These are phyloP conservation scores for Olivierus martensii DNA, from an alignment of 1,140 invertebrate genomes.

Conservation along the genomic window DNA sequence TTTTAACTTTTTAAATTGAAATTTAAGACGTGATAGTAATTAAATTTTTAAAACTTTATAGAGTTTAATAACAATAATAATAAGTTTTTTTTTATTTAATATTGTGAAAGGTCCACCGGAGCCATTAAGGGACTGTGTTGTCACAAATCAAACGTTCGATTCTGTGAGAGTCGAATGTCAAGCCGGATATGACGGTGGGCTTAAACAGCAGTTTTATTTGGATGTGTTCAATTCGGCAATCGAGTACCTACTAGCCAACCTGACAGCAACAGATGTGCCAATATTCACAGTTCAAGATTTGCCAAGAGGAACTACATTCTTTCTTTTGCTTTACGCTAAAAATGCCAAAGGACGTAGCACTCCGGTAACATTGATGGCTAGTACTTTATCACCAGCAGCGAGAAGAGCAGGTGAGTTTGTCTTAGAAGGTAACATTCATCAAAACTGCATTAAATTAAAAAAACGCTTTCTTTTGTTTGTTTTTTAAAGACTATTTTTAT, in stretches of 20 bases:
- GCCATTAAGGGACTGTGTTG: constrained; percentile 20
- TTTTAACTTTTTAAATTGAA: no score
- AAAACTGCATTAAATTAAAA: background rate
- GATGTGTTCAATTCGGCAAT: constrained; percentile 51
- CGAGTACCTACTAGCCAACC: constrained; percentile 21
- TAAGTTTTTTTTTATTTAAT: no score
- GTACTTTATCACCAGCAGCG: constrained; percentile 16
- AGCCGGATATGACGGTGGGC: constrained; percentile 64
- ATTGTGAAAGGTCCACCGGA: constrained; percentile 24
- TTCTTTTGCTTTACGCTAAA: constrained; percentile 42
- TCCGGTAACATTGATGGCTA: constrained; percentile 14
- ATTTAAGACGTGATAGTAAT: no score
- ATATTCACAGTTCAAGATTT: constrained; percentile 43
- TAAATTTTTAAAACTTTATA: no score
- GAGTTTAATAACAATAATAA: no score
- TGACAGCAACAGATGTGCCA: constrained; percentile 9
- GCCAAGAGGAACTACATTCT: constrained; percentile 53
- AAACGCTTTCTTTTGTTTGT: background rate
- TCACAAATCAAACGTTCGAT: constrained; percentile 22
- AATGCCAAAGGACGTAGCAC: constrained; percentile 20
- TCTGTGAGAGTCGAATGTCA: constrained; percentile 50
- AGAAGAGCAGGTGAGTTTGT: constrained; percentile 14
- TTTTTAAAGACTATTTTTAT: background rate
- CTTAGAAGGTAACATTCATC: background rate
- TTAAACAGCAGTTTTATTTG: constrained; percentile 64